Conservation (phyloP, 2,113 vertebrate species). For the Ictalurus furcatus region DNA sequence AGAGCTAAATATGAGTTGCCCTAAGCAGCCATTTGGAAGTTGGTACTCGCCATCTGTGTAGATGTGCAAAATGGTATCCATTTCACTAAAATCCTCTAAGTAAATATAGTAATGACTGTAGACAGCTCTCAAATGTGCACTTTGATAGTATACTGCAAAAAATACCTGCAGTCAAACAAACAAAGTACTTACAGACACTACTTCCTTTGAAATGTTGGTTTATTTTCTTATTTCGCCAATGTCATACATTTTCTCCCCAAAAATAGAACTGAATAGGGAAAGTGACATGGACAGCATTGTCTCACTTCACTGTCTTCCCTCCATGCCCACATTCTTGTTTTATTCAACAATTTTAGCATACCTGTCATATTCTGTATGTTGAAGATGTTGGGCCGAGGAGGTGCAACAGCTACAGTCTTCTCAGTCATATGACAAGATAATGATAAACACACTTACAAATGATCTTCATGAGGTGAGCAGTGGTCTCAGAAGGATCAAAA, state of each 20-base stretch:
- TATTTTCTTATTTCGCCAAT: conserved; percentile 9
- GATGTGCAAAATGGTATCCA: conserved; percentile 20
- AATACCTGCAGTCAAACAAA: conserved; percentile 35
- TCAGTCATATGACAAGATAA: background rate
- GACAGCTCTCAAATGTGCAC: conserved; percentile 12
- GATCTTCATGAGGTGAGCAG: background rate
- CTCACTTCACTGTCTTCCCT: background rate
- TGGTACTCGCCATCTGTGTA: conserved; percentile 15
- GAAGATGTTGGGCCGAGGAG: background rate
- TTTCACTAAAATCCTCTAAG: conserved; percentile 11
- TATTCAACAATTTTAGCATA: background rate
- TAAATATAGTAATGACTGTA: background rate
- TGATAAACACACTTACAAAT: background rate
- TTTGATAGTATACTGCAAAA: conserved; percentile 22
- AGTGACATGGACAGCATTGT: background rate
- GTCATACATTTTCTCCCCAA: background rate
- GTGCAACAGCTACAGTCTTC: background rate
- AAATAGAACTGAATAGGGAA: background rate
- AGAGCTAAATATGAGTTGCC: conserved; percentile 5
- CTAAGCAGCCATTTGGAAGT: conserved; percentile 16
- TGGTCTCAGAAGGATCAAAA: background rate
- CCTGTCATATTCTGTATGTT: background rate
- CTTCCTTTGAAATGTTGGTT: conserved; percentile 19
- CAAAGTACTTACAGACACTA: conserved; percentile 3
- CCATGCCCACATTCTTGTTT: background rate